phyloP scores from a whole-genome alignment of 2,113 vertebrate genomes.

The Apodemus speciosus region DNA sequence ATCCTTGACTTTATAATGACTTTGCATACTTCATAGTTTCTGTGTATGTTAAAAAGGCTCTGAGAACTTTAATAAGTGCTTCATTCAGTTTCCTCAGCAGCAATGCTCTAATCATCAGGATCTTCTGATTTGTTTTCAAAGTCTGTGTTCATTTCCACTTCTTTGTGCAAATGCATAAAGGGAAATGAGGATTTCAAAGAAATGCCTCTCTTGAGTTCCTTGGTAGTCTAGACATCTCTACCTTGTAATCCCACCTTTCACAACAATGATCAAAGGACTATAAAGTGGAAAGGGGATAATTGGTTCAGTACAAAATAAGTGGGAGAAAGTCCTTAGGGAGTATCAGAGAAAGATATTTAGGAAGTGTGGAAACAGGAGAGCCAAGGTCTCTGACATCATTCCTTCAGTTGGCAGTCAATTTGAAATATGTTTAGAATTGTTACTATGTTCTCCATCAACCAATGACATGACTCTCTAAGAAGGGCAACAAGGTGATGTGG shows the following conservation, averaged over 20 bases:
- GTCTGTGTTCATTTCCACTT: neutral
- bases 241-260: neutral
- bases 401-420: neutral
- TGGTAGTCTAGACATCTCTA: neutral
- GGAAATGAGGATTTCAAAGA: neutral
- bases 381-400: neutral
- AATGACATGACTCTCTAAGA: neutral
- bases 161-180: neutral
- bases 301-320: neutral
- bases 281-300: neutral
- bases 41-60: neutral
- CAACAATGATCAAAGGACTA: neutral
- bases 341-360: neutral
- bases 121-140: neutral
- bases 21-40: neutral
- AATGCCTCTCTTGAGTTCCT: fast-evolving
- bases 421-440: neutral
- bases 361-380: neutral
- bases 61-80: slow-evolving; percentile 22
- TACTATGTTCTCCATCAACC: neutral
- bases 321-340: neutral
- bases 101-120: neutral
- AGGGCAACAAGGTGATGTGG: neutral
- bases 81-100: neutral
- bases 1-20: neutral